phyloP scores from a whole-genome alignment of 2,888 invertebrate genomes.

The Callosobruchus maculatus region DNA sequence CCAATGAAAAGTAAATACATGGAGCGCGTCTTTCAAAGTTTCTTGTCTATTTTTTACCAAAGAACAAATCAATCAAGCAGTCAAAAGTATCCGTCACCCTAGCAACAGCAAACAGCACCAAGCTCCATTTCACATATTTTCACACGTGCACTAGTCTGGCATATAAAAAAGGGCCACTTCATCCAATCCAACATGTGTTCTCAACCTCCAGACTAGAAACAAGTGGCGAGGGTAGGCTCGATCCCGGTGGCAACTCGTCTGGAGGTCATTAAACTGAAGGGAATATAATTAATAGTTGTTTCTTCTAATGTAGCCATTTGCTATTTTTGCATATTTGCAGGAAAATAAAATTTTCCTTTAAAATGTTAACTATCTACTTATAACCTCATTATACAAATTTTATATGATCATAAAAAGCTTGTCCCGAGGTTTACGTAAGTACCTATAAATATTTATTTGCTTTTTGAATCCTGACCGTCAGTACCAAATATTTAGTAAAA shows the following conservation, averaged over 20 bases:
- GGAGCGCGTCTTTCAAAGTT: too few relatives aligned
- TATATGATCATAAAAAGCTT: too few relatives aligned
- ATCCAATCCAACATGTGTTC: not conserved
- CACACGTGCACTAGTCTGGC: not conserved
- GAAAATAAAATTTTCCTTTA: too few relatives aligned
- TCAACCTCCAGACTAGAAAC: not conserved
- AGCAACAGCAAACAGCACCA: not conserved
- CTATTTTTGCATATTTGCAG: too few relatives aligned
- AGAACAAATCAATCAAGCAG: not conserved
- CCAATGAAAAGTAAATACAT: too few relatives aligned
- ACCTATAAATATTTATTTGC: too few relatives aligned
- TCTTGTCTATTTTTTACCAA: too few relatives aligned
- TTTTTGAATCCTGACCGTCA: too few relatives aligned
- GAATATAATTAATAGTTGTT: not conserved
- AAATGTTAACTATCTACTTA: too few relatives aligned
- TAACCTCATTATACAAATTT: too few relatives aligned
- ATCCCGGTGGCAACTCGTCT: not conserved
- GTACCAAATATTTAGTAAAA: too few relatives aligned
- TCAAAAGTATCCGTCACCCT: not conserved
- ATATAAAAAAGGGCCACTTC: not conserved
- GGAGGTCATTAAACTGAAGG: not conserved
- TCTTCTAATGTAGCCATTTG: not conserved
- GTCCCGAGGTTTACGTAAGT: too few relatives aligned
- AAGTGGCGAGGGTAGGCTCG: not conserved
- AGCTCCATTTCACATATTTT: not conserved